phyloP scores from a whole-genome alignment of 2,888 invertebrate genomes.

The Netelia virgata region DNA sequence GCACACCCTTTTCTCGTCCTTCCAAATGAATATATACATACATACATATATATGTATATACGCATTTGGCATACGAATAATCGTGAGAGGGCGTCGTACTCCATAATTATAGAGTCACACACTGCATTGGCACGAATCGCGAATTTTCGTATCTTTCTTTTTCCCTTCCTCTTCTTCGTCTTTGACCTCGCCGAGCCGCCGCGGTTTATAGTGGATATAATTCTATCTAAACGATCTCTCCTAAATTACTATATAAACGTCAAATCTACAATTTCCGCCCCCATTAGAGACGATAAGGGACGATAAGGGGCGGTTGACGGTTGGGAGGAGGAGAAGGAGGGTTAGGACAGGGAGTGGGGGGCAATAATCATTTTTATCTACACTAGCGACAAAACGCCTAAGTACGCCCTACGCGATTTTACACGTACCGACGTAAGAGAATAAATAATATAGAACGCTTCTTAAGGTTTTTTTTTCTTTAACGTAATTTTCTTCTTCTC shows the following conservation, averaged over 20 bases:
- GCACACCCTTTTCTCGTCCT: slow-evolving; percentile 31
- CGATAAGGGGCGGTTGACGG: slow-evolving; percentile 31
- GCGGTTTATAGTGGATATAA: slow-evolving; percentile 79
- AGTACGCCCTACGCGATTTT: slow-evolving; percentile 75
- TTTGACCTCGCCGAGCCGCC: slow-evolving; percentile 79
- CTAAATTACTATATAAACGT: slow-evolving; percentile 80
- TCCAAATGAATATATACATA: not conserved
- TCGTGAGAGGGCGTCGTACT: slow-evolving; percentile 42
- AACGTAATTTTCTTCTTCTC: slow-evolving; percentile 60
- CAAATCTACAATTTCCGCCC: slow-evolving; percentile 73
- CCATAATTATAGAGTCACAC: slow-evolving; percentile 32
- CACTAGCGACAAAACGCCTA: slow-evolving; percentile 77
- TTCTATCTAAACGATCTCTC: slow-evolving; percentile 80
- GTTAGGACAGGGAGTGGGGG: slow-evolving; percentile 27
- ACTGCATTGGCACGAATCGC: slow-evolving; percentile 72
- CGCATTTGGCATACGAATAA: slow-evolving; percentile 5
- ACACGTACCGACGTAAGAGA: slow-evolving; percentile 81
- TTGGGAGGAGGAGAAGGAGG: slow-evolving; percentile 29
- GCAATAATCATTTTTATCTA: slow-evolving; percentile 73
- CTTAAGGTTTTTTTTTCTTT: slow-evolving; percentile 71
- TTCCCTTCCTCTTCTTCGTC: slow-evolving; percentile 11
- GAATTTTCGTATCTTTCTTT: slow-evolving; percentile 44
- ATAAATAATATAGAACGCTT: slow-evolving; percentile 83
- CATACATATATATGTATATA: not conserved
- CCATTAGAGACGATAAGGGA: slow-evolving; percentile 77